phyloP scores from a whole-genome alignment of 1,140 invertebrate species.

The Meloidogyne exigua region DNA sequence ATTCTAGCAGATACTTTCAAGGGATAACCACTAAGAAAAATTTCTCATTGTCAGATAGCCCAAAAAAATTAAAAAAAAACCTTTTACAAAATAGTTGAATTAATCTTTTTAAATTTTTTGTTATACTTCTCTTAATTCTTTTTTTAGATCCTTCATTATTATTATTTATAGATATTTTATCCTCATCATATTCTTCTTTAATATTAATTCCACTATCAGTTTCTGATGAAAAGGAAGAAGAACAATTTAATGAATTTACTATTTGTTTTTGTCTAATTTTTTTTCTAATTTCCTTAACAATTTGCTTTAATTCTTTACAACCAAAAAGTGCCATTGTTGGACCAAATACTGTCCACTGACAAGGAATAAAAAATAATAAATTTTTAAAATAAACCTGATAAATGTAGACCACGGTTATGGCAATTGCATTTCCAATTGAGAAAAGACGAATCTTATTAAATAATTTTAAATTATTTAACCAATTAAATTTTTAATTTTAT shows the following conservation, averaged over 20 bases:
- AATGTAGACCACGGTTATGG: conserved; percentile 59
- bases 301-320: conserved; percentile 40
- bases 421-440: conserved; percentile 61
- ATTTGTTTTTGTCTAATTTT: background rate
- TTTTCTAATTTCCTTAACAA: conserved; percentile 4
- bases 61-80: background rate
- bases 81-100: background rate
- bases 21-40: no score
- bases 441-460: conserved; percentile 55
- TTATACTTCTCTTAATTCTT: background rate
- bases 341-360: conserved; percentile 58
- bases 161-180: background rate
- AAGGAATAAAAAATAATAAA: conserved; percentile 21
- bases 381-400: conserved; percentile 47
- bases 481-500: no score
- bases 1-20: no score
- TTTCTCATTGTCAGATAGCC: no score
- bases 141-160: background rate
- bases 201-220: conserved; percentile 1
- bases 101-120: background rate
- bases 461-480: no score
- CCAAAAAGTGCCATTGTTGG: conserved; percentile 57
- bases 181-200: background rate
- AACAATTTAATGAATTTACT: background rate
- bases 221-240: background rate